Evolutionary conservation across 2,888 invertebrate species (phyloP).

Genomic region (Cheilosia impressa): DNA sequence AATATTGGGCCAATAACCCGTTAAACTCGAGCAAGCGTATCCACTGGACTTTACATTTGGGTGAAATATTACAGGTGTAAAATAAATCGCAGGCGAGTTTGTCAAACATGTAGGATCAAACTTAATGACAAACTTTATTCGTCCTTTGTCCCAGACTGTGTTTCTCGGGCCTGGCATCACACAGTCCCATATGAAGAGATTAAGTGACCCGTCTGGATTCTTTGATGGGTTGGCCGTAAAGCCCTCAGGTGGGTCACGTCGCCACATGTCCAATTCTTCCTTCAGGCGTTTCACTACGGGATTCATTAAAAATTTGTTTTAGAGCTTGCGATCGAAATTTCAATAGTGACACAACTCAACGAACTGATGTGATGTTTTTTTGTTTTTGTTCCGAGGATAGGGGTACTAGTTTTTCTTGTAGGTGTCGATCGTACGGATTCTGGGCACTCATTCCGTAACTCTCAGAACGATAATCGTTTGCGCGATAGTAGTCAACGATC

Average conservation of each 20-base stretch:
- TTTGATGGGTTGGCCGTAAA: constrained; percentile 41
- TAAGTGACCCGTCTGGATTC: constrained; percentile 47
- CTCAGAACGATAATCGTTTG: too few relatives aligned
- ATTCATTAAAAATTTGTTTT: constrained; percentile 41
- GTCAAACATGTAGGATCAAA: not conserved
- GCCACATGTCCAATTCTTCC: constrained; percentile 58
- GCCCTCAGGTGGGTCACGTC: constrained; percentile 43
- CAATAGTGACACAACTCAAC: not conserved
- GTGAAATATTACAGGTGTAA: constrained; percentile 55
- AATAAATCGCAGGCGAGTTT: not conserved
- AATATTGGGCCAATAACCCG: constrained; percentile 14
- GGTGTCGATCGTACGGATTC: too few relatives aligned
- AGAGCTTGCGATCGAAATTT: not conserved
- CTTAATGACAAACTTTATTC: not conserved
- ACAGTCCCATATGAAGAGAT: constrained; percentile 21
- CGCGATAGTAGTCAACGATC: too few relatives aligned
- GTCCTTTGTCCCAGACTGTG: not conserved
- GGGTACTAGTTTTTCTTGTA: too few relatives aligned
- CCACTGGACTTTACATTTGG: constrained; percentile 56
- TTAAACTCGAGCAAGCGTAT: constrained; percentile 41
- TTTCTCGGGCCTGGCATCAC: constrained; percentile 14
- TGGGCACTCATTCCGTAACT: too few relatives aligned
- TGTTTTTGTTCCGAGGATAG: too few relatives aligned
- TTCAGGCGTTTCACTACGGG: constrained; percentile 28
- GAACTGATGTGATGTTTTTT: too few relatives aligned